Percentiles rank a stretch among this genome's conserved stretches.
Conservation (phyloP, 2,888 invertebrate species). For the Volucella bombylans region DNA sequence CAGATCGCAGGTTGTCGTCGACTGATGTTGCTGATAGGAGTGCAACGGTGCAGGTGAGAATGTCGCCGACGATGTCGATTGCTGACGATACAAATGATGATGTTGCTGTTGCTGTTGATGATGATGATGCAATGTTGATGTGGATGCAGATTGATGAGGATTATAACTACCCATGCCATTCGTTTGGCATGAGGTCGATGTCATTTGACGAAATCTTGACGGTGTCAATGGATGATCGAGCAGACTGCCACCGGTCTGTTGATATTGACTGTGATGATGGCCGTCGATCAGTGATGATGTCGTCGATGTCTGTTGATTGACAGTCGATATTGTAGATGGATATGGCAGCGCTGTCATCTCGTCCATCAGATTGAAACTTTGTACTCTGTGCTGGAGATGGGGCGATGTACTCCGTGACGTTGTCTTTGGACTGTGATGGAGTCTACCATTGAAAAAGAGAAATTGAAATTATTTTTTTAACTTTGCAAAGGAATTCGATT, state of each 20-base stretch:
- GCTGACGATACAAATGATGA: slow-evolving; percentile 81
- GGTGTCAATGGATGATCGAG: slow-evolving; percentile 82
- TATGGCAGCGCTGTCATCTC: slow-evolving; percentile 80
- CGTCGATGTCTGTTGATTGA: slow-evolving; percentile 81
- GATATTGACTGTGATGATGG: slow-evolving; percentile 81
- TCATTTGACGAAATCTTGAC: slow-evolving; percentile 81
- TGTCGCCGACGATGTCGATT: slow-evolving; percentile 81
- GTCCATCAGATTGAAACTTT: slow-evolving; percentile 82
- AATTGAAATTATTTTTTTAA: slow-evolving; percentile 66
- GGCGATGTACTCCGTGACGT: slow-evolving; percentile 82
- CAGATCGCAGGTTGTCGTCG: slow-evolving; percentile 82
- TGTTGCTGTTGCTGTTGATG: slow-evolving; percentile 75
- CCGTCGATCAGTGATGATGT: slow-evolving; percentile 81
- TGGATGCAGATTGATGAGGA: slow-evolving; percentile 77
- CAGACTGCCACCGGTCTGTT: slow-evolving; percentile 82
- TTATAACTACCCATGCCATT: slow-evolving; percentile 77
- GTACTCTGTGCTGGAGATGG: slow-evolving; percentile 82
- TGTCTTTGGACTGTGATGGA: slow-evolving; percentile 83
- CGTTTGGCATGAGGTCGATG: slow-evolving; percentile 81
- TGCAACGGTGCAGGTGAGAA: slow-evolving; percentile 82
- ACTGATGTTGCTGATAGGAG: slow-evolving; percentile 82
- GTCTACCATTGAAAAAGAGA: slow-evolving; percentile 76
- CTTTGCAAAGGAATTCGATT: background rate
- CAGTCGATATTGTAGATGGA: slow-evolving; percentile 80
- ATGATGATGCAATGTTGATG: slow-evolving; percentile 77